A percentile compares a stretch with the other conserved stretches of the same genome.
Evolutionary conservation across 53 echinoderm and acorn worm species (phyloP).

Genomic region (Holothuria leucospilota): DNA sequence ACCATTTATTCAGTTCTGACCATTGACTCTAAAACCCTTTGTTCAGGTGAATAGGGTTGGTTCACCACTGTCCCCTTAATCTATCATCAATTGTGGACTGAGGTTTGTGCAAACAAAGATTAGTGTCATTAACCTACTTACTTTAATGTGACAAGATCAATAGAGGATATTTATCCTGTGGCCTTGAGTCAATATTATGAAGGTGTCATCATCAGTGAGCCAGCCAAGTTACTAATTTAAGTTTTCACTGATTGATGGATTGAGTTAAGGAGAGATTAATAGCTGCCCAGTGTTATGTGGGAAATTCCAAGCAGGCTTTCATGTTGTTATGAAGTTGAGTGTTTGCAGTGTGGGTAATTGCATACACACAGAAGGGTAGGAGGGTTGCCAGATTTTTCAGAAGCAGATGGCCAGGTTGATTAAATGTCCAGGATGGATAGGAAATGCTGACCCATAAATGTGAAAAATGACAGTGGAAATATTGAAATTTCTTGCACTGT

Average conservation of each 20-base stretch:
- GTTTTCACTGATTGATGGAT: constrained; percentile 16
- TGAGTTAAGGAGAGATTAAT: background rate
- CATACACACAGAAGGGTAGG: too few species aligned
- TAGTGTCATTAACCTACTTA: constrained; percentile 38
- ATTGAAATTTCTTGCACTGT: too few species aligned
- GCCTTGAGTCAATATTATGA: constrained; percentile 30
- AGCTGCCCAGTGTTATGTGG: background rate
- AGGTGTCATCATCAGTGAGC: constrained; percentile 1
- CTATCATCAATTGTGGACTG: constrained; percentile 9
- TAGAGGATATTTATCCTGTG: constrained; percentile 39
- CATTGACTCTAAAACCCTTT: too few species aligned
- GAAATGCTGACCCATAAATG: too few species aligned
- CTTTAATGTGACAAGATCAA: constrained; percentile 29
- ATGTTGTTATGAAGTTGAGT: constrained; percentile 10
- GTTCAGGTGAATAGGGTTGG: too few species aligned
- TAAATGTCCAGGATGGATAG: too few species aligned
- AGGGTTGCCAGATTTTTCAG: too few species aligned
- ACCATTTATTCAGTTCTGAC: too few species aligned
- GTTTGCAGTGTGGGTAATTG: constrained; percentile 7
- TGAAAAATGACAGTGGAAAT: too few species aligned
- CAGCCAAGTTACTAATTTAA: background rate
- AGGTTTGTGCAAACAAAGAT: constrained; percentile 21
- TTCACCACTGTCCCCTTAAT: too few species aligned
- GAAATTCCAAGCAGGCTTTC: constrained; percentile 14
- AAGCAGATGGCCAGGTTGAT: too few species aligned